Base-by-base conservation (phyloP, 2,888 invertebrate species). In the Beris morrisii region DNA sequence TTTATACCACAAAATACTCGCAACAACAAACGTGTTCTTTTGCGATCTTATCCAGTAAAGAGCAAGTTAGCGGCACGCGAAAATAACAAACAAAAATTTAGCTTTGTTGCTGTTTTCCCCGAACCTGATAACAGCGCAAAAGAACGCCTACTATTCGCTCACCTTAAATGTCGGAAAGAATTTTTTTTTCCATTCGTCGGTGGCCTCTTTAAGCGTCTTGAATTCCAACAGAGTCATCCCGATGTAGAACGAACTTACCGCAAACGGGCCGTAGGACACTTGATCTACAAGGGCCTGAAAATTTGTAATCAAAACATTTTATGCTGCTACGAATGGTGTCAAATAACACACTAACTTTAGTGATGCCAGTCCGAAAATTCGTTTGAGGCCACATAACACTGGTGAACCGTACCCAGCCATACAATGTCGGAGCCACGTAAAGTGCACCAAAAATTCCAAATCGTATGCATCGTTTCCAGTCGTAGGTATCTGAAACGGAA, bases 391-490 rank as follows among this genome's bases (percentile, higher is more conserved):
- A 92, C 78, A 92, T 82, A 65, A 84, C 82, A 71, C 86, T 87
- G 53, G 90, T 88, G 58, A 92, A 78, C 72, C 87, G 87, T 65
- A 94, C 82, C 93, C 93, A 93, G 55, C 85, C 84, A 75, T 91
- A 92, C 0, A 93, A 79, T 5, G 90, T 88, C 15, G 93, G 93
- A 4, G 92, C 93, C 43, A 91, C 90, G 78, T 88, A 90, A 65
- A 89, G 84, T 4, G 88, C 86, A 12, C 92, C 93, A 77, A 88
- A 92, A 48, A 92, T 72, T 74, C 90, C 86, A 81, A 88, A 93
- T 70, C 91, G 84, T 59, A 87, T 78, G 70, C 87, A 86, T 76
- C 89, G 85, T 75, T 79, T 83, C 86, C 87, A 88, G 73, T 89
- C 88, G 75, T 85, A 88, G 69, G 79, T 83, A 65, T 81, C 85